Conservation (phyloP, 1,140 invertebrate species). For the Solenopsis fugax region DNA sequence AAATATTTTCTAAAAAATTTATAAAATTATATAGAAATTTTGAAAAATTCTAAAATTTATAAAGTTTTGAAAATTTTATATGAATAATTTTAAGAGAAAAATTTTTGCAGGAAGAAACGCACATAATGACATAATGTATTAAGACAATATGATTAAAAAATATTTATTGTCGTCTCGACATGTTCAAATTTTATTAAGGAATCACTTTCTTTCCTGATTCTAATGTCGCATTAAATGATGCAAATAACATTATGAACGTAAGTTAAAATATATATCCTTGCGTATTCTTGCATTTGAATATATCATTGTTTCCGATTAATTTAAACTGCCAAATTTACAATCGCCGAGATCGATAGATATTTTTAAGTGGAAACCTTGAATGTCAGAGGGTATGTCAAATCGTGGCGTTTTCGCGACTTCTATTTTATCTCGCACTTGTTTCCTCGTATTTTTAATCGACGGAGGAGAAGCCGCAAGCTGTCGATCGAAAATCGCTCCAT, state of each 20-base stretch:
- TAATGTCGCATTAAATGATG: neutral
- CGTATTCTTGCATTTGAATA: constrained; percentile 3
- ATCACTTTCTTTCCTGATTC: constrained; percentile 32
- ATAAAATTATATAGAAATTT: too few species aligned
- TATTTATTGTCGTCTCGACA: neutral
- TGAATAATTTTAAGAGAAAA: too few species aligned
- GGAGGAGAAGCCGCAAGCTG: neutral
- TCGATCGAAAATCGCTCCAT: constrained; percentile 1
- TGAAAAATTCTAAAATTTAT: too few species aligned
- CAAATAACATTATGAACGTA: neutral
- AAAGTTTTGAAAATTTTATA: too few species aligned
- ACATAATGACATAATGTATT: neutral
- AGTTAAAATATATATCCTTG: neutral
- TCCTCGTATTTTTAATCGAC: neutral
- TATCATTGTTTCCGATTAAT: neutral
- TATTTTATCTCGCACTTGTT: neutral
- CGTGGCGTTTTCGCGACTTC: neutral
- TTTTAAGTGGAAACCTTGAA: neutral
- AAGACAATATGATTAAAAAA: neutral
- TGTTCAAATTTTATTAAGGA: constrained; percentile 13
- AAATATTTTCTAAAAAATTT: too few species aligned
- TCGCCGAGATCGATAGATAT: neutral
- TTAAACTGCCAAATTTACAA: neutral
- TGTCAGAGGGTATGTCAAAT: neutral
- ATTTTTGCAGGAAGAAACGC: too few species aligned